Evolutionary conservation across 2,797 vertebrate species (phyloP).

Genomic region (Otus scops): DNA sequence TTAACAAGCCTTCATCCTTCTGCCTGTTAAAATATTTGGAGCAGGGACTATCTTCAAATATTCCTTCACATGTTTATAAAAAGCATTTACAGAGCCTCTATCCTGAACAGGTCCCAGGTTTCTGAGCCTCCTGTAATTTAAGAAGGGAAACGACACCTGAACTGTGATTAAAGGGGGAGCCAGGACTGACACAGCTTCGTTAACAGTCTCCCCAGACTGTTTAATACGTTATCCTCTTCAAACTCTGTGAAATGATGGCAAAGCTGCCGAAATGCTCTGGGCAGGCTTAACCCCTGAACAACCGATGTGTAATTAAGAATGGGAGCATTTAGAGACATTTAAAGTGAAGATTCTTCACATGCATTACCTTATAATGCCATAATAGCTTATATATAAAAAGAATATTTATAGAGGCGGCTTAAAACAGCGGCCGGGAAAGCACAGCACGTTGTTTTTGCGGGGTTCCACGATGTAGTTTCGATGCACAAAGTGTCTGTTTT

Average conservation of each 20-base stretch:
- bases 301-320: rapidly evolving
- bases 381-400: neutral
- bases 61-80: neutral
- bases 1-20: neutral
- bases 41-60: neutral
- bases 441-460: neutral
- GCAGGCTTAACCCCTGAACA: neutral
- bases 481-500: neutral
- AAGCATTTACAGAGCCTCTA: neutral
- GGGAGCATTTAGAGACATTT: neutral
- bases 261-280: neutral
- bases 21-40: neutral
- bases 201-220: neutral
- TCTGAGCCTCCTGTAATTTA: neutral
- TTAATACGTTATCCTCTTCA: neutral
- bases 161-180: neutral
- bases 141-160: neutral
- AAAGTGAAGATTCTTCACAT: neutral
- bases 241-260: rapidly evolving
- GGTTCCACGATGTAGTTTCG: rapidly evolving
- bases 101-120: neutral
- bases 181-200: neutral
- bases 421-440: neutral
- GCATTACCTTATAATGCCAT: neutral
- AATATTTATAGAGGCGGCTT: rapidly evolving